Evolutionary conservation across 2,113 vertebrate species (phyloP), one percentile per base, ranked within the genome.

Genomic region (Hippocampus mohnikei): DNA sequence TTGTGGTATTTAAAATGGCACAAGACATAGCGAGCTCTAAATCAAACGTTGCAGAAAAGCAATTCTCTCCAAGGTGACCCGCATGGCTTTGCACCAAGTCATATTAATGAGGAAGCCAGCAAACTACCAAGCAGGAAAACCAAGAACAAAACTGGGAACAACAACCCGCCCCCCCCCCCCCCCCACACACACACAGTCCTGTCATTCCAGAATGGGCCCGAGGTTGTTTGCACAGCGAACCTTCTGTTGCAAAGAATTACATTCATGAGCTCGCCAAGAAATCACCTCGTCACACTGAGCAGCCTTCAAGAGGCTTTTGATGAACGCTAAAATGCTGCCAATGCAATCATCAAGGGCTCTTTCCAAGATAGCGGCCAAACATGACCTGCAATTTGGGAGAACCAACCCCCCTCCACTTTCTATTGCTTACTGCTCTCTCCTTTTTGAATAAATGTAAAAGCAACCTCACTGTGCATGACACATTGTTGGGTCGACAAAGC

Each of bases 31-130:
- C 78, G 82, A 80, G 71, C 74, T 71, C 77, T 87, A 89, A 90
- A 91, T 92, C 84, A 92, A 87, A 88, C 73, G 83, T 44, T 84
- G 86, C 87, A 89, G 87, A 84, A 87, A 88, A 89, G 89, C 88
- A 89, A 90, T 89, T 85, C 83, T 82, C 77, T 52, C 68, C 88
- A 92, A 88, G 87, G 89, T 91, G 88, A 91, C 88, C 87, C 59
- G 41, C 18, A 42, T 59, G 77, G 87, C 88, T 77, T 84, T 69
- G 81, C 86, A 76, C 78, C 78, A 58, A 77, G 71, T 82, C 81
- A 78, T 63, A 56, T 68, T 88, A 88, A 88, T 88, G 82, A 89
- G 63, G 63, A 65, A 46, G 23, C 2, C 6, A n/a, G 41, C 21
- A 33, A 37, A 63, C 64, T 46, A 41, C 1, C 20, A 25, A 15